These are phyloP conservation scores for Melieria omissa DNA, from an alignment of 2,888 invertebrate species.

Conservation along the genomic window DNA sequence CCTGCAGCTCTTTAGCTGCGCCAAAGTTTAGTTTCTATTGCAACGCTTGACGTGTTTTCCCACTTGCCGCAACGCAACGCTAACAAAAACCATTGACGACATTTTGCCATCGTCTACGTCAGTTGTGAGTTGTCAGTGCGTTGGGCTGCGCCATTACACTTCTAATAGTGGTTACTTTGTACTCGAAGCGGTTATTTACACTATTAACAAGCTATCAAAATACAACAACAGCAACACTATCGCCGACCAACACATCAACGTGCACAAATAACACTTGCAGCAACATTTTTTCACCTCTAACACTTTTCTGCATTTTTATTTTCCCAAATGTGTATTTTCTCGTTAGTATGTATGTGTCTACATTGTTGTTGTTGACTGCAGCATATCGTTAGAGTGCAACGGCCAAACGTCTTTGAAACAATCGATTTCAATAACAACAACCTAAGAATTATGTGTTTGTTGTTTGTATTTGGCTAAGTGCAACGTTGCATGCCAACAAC, in stretches of 20 bases:
- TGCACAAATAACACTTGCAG: not conserved
- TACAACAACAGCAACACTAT: constrained; percentile 24
- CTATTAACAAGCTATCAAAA: constrained; percentile 18
- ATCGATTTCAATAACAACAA: constrained; percentile 28
- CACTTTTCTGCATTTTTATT: not conserved
- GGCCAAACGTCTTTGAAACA: constrained; percentile 40
- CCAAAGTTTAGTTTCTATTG: no score
- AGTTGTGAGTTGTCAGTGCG: no score
- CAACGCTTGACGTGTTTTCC: no score
- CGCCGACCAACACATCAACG: constrained; percentile 1
- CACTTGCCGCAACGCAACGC: no score
- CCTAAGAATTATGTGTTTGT: not conserved
- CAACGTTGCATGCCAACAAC: not conserved
- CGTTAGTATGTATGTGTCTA: not conserved
- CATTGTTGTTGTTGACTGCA: not conserved
- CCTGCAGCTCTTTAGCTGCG: no score
- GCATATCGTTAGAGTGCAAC: constrained; percentile 33
- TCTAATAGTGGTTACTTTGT: not conserved
- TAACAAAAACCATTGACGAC: no score
- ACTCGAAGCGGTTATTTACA: constrained; percentile 22
- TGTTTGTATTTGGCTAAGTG: not conserved
- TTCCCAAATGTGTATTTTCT: not conserved
- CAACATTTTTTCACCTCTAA: not conserved
- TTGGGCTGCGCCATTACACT: no score
- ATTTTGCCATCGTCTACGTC: no score